Percentiles rank a stretch among this genome's conserved stretches.
These are phyloP conservation scores for Graptemys geographica DNA, from an alignment of 2,797 vertebrate species.

Conservation along the genomic window DNA sequence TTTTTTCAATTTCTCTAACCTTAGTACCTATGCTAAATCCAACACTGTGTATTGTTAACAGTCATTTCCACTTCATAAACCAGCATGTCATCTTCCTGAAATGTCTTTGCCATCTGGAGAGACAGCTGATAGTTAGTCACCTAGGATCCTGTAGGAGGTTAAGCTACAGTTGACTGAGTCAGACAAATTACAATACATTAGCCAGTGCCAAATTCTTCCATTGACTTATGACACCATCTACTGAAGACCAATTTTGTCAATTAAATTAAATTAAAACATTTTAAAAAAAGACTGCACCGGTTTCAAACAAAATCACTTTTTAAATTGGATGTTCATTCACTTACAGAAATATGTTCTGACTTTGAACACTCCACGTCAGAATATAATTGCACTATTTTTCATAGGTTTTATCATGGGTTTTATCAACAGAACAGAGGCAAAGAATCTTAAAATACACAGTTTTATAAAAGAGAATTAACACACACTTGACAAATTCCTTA, in stretches of 20 bases:
- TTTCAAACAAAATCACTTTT: not conserved
- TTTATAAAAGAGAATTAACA: not conserved
- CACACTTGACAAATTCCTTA: not conserved
- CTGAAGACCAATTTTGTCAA: conserved; percentile 1
- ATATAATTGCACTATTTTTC: not conserved
- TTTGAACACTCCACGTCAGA: not conserved
- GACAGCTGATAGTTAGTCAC: conserved; percentile 49
- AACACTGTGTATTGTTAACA: conserved; percentile 40
- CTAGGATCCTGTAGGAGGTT: not conserved
- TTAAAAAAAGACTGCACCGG: not conserved
- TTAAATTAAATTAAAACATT: not conserved
- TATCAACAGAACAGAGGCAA: not conserved
- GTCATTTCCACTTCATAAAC: conserved; percentile 48
- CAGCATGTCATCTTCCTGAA: not conserved
- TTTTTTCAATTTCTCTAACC: not conserved
- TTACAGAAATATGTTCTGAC: conserved; percentile 29
- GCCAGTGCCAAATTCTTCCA: not conserved
- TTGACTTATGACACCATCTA: not conserved
- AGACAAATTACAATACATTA: not conserved
- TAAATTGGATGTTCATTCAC: not conserved
- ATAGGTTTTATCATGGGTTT: not conserved
- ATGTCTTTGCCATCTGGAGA: conserved; percentile 50
- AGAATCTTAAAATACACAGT: not conserved
- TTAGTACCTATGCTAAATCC: conserved; percentile 14
- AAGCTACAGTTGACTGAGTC: accelerated